phyloP scores from a whole-genome alignment of 2,113 vertebrate species.

The Merops nubicus region DNA sequence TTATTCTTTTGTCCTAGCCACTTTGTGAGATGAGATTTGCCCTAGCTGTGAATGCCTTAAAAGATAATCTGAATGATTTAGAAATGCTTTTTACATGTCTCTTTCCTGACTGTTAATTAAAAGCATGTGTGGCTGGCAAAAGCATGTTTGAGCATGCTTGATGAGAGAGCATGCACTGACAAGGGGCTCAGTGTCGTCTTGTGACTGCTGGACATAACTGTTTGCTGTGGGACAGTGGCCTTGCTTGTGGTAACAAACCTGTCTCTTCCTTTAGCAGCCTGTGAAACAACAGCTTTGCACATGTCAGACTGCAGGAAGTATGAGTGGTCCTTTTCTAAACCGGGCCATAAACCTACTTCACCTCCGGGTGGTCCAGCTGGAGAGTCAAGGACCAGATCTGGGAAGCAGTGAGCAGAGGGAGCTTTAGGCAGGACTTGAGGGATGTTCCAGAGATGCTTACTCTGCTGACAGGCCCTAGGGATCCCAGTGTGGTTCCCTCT shows the following conservation, averaged over 20 bases:
- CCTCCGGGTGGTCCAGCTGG: not conserved
- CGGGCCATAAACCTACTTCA: not conserved
- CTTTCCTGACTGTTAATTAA: not conserved
- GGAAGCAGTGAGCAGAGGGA: not conserved
- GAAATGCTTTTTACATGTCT: not conserved
- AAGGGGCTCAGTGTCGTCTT: not conserved
- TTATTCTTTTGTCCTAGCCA: not conserved
- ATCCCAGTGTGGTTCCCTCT: not conserved
- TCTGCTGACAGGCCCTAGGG: not conserved
- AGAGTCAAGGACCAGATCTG: not conserved
- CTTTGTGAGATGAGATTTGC: not conserved
- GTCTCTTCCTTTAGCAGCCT: not conserved
- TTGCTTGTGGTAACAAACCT: not conserved
- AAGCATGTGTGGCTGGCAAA: constrained; percentile 4
- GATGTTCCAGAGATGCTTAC: not conserved
- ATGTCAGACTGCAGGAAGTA: not conserved
- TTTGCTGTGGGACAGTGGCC: not conserved
- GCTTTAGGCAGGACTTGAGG: not conserved
- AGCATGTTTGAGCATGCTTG: not conserved
- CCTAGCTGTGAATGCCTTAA: not conserved
- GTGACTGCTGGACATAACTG: not conserved
- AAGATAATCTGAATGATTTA: not conserved
- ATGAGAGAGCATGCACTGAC: not conserved
- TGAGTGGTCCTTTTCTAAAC: not conserved
- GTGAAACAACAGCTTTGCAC: not conserved